These are phyloP conservation scores for Pleuronectes platessa DNA, from an alignment of 2,113 vertebrate species.

Conservation along the genomic window DNA sequence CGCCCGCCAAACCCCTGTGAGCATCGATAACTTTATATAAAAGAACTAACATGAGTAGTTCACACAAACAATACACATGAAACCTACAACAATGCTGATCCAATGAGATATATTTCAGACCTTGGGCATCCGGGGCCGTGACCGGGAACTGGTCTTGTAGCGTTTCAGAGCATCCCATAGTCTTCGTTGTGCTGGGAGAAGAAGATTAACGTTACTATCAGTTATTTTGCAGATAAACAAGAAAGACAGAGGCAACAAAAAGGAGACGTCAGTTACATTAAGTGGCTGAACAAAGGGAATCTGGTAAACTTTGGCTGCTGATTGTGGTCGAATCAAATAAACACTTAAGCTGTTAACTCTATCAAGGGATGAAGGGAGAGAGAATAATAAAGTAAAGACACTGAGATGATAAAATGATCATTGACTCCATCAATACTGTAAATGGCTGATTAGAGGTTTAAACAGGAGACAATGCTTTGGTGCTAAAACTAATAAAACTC, in stretches of 20 bases:
- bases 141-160: conserved; percentile 64
- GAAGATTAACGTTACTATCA: not conserved
- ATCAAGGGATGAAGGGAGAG: too few relatives aligned
- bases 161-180: conserved; percentile 86
- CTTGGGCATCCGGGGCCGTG: conserved; percentile 82
- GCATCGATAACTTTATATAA: not conserved
- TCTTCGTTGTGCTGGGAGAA: conserved; percentile 85
- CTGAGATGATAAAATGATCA: not conserved
- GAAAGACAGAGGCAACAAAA: too few relatives aligned
- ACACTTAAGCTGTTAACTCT: too few relatives aligned
- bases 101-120: conserved; percentile 19
- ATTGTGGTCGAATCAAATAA: too few relatives aligned
- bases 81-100: not conserved
- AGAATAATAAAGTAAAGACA: not conserved
- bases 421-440: not conserved
- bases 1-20: conserved; percentile 73
- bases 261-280: too few relatives aligned
- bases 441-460: not conserved
- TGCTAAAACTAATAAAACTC: not conserved
- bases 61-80: not conserved
- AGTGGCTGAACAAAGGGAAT: too few relatives aligned
- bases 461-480: not conserved
- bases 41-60: not conserved
- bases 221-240: too few relatives aligned
- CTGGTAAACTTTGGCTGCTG: too few relatives aligned